phyloP scores from a whole-genome alignment of 2,797 vertebrate species.

The Leuciscus waleckii region DNA sequence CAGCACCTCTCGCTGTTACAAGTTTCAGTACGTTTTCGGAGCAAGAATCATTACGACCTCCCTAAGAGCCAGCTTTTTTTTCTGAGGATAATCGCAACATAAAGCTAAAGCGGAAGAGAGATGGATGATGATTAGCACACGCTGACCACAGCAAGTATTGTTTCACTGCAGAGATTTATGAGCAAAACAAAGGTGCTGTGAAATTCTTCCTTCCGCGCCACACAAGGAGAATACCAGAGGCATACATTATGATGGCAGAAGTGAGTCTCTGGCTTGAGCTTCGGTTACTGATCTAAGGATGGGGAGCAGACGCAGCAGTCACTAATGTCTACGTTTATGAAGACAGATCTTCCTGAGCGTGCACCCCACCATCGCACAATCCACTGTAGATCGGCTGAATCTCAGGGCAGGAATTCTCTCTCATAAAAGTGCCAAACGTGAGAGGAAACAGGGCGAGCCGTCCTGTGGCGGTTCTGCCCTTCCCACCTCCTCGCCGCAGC shows the following conservation, averaged over 20 bases:
- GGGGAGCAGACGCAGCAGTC: slow-evolving; percentile 30
- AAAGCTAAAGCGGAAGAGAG: slow-evolving; percentile 13
- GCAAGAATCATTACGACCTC: neutral
- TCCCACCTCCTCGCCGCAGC: slow-evolving; percentile 39
- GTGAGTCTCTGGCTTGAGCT: slow-evolving; percentile 36
- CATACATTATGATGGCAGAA: slow-evolving; percentile 38
- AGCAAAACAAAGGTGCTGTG: slow-evolving; percentile 44
- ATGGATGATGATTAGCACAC: slow-evolving; percentile 37
- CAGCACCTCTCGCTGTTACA: neutral
- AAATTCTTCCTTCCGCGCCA: slow-evolving; percentile 34
- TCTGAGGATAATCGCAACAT: slow-evolving; percentile 7
- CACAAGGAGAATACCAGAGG: slow-evolving; percentile 49
- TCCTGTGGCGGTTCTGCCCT: slow-evolving; percentile 38
- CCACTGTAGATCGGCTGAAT: slow-evolving; percentile 49
- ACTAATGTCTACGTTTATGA: slow-evolving; percentile 51
- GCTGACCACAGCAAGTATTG: slow-evolving; percentile 17
- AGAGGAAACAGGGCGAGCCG: slow-evolving; percentile 57
- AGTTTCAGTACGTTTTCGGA: neutral
- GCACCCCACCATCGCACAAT: slow-evolving; percentile 57
- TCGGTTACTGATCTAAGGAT: slow-evolving; percentile 27
- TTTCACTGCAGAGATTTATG: slow-evolving; percentile 47
- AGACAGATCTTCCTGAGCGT: slow-evolving; percentile 58
- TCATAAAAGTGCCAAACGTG: slow-evolving; percentile 66
- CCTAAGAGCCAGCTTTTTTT: neutral
- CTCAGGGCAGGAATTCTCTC: slow-evolving; percentile 46